Evolutionary conservation across 2,113 vertebrate genomes (phyloP).

Genomic region (Hymenochirus boettgeri): DNA sequence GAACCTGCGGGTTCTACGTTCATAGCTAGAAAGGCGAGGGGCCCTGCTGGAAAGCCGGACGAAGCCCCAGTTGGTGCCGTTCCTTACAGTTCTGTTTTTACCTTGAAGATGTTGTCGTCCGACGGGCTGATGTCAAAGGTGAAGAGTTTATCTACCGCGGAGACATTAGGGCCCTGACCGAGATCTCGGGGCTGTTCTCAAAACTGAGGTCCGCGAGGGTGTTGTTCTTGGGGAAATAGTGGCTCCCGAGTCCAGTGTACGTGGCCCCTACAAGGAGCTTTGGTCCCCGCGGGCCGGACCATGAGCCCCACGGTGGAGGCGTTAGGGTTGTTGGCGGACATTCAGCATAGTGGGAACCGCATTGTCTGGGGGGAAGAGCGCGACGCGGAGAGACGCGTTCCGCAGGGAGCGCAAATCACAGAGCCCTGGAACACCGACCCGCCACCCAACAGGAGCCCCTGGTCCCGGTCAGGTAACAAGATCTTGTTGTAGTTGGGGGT

Average conservation of each 20-base stretch:
- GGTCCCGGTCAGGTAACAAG: constrained; percentile 80
- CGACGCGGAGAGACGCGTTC: constrained; percentile 83
- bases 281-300: constrained; percentile 68
- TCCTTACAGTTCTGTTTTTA: constrained; percentile 86
- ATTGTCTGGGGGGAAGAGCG: constrained; percentile 74
- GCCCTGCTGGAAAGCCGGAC: constrained; percentile 82
- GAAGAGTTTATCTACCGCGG: constrained; percentile 79
- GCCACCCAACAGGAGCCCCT: constrained; percentile 84
- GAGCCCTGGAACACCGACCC: constrained; percentile 90
- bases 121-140: constrained; percentile 96
- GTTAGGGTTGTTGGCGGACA: constrained; percentile 92
- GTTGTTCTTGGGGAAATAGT: constrained; percentile 87
- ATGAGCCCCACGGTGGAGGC: constrained; percentile 92
- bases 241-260: constrained; percentile 88
- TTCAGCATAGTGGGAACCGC: constrained; percentile 97
- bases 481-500: constrained; percentile 97
- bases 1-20: constrained; percentile 66
- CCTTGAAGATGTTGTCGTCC: constrained; percentile 96
- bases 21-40: constrained; percentile 70
- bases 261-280: constrained; percentile 88
- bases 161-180: constrained; percentile 84
- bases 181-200: constrained; percentile 96
- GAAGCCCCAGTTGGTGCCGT: constrained; percentile 87
- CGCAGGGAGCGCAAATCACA: constrained; percentile 83
- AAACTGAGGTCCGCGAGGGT: constrained; percentile 94